Evolutionary conservation across 2,113 vertebrate genomes (phyloP).

Genomic region (Bos indicus): DNA sequence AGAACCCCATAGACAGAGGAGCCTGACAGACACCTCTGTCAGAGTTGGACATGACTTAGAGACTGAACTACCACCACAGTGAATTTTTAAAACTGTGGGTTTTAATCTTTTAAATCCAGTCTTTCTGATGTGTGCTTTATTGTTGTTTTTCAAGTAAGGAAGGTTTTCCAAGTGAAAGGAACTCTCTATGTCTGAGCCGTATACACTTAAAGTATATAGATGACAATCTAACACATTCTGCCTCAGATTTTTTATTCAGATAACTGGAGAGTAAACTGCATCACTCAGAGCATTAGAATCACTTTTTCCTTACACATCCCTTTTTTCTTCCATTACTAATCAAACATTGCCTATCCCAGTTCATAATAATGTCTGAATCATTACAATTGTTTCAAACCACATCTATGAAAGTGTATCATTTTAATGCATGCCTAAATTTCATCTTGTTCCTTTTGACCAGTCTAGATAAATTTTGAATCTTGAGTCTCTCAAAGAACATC

Average conservation of each 20-base stretch:
- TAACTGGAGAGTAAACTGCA: neutral
- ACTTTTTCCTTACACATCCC: neutral
- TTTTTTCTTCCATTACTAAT: neutral
- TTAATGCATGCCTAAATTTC: neutral
- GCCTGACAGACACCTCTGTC: neutral
- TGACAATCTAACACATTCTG: neutral
- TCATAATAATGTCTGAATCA: neutral
- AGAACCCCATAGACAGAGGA: neutral
- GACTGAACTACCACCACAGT: neutral
- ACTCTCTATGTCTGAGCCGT: neutral
- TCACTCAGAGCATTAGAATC: neutral
- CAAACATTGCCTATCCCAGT: neutral
- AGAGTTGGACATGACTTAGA: neutral
- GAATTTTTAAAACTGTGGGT: neutral
- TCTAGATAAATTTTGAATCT: neutral
- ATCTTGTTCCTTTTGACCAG: neutral
- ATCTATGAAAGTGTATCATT: neutral
- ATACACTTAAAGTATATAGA: neutral
- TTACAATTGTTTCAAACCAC: neutral
- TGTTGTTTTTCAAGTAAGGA: slow-evolving; percentile 14
- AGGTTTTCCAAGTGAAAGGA: neutral
- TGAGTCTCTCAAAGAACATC: neutral
- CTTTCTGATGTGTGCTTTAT: neutral
- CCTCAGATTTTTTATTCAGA: neutral
- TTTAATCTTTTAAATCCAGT: slow-evolving; percentile 1